Base-by-base conservation (phyloP, 2,888 invertebrate genomes). In the Erebia aethiops region DNA sequence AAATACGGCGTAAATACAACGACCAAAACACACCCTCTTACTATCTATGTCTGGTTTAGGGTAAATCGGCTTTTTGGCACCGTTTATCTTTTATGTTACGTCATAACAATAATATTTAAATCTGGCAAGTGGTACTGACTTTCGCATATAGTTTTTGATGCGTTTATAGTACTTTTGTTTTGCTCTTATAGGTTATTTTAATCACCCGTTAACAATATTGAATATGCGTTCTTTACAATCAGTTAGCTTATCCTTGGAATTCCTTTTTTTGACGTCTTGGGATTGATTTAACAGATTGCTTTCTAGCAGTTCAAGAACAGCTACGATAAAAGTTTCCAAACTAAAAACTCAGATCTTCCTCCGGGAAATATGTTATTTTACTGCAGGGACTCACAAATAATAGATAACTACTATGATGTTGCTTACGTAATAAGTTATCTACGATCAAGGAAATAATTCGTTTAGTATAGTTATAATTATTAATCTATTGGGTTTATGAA, bases 401-500 rank as follows among this genome's bases (percentile, higher is more conserved):
- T 14, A 26, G 13, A 16, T 41, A 41, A 26, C 16, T 60, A 11
- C 11, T n/a, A 10, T n/a, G 9, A 8, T 49, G 26, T 35, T 69
- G 51, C 57, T 64, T 58, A 60, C 65, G 46, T 61, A 60, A 54
- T 60, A 26, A 57, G 49, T 49, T 54, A 56, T 71, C 26, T 60
- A 46, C 61, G 58, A 71, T 70, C 49, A 65, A 74, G 73, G 74
- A 71, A 71, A 72, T 71, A 72, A 75, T 77, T 77, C 71, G 73
- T 64, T 61, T 66, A 66, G 70, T 66, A 56, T 1, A 67, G 26
- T 64, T 41, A 67, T 67, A 67, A 58, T 78, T 83, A 58, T 78
- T 83, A 83, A 85, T 85, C 82, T 78, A 70, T 78, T 77, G 77
- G 87, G 86, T 90, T 84, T 86, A 84, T 84, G 80, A 83, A 84